Base-by-base conservation (phyloP, 2,113 vertebrate genomes). In the Tamias sibiricus region DNA sequence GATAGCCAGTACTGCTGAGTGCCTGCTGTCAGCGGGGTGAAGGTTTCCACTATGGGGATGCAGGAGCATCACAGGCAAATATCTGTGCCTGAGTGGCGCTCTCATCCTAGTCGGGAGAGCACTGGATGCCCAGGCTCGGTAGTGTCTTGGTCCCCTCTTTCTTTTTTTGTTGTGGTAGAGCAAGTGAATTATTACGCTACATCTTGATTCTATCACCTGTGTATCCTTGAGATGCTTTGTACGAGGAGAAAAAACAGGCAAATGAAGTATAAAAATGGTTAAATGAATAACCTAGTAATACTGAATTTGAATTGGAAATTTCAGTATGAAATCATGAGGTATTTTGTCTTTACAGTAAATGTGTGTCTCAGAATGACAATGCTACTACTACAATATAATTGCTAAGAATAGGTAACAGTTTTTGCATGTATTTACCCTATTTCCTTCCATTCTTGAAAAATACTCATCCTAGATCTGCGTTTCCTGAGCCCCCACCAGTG, bases 291-390 rank as follows among this genome's bases (percentile, higher is more conserved):
- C 22, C 47, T 40, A 69, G 1, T 42, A 40, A 59, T 74, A 42
- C 5, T 64, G 68, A 90, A 30, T 94, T 74, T 52, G 86, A 93
- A 30, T 91, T 47, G 49, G 26, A 89, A 71, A 35, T 87, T 76
- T 32, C 49, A 80, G 2, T 74, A 5, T 87, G 16, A 83, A 80
- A 57, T 26, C 54, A 69, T 47, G 69, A 95, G 40, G 40, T 66
- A 49, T 66, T 77, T 85, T 83, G 76, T 72, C 42, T 88, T 86
- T 66, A 96, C 52, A 77, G 77, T 81, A n/a, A 72, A 66, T 79
- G 16, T 71, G 30, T 37, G 44, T 57, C 6, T 89, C 66, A 76
- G 72, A 68, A 40, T 81, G 35, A 30, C 52, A 79, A 5, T 17
- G 13, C 28, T 59, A 22, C 35, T 64, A 49, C 28, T 44, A n/a